Percentiles rank a stretch among this genome's conserved stretches.
Evolutionary conservation across 2,888 invertebrate genomes (phyloP).

Genomic region (Tenthredo notha): DNA sequence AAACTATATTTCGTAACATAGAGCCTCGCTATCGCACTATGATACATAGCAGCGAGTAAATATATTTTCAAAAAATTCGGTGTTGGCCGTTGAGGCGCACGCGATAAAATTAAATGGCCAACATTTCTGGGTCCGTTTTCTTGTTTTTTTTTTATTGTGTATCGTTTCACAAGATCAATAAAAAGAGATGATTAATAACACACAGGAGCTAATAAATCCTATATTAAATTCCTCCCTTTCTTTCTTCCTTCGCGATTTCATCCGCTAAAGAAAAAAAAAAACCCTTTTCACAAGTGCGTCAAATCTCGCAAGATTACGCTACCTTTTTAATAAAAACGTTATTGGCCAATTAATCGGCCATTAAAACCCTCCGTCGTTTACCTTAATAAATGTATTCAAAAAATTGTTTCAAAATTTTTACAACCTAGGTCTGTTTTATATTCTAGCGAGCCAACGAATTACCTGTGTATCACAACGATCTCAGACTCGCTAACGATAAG

Average conservation of each 20-base stretch:
- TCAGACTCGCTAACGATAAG: constrained; percentile 26
- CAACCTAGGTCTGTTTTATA: not conserved
- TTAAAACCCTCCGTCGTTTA: not conserved
- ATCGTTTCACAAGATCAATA: constrained; percentile 31
- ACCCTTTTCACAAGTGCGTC: not conserved
- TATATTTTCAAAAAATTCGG: not conserved
- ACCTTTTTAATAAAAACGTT: not conserved
- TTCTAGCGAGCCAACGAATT: not conserved
- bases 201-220: constrained; percentile 32
- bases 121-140: not conserved
- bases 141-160: constrained; percentile 1
- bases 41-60: not conserved
- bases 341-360: not conserved
- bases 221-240: constrained; percentile 34
- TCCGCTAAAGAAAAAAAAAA: not conserved
- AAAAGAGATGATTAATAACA: constrained; percentile 39
- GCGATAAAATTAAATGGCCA: constrained; percentile 45
- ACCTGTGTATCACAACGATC: not conserved
- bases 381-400: not conserved
- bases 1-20: not conserved
- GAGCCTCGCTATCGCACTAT: not conserved
- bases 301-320: not conserved
- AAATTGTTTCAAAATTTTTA: not conserved
- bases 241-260: not conserved
- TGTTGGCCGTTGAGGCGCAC: not conserved